Percentiles rank a stretch among this genome's conserved stretches.
These are phyloP conservation scores for Proterorhinus semilunaris DNA, from an alignment of 2,113 vertebrate species.

Conservation along the genomic window DNA sequence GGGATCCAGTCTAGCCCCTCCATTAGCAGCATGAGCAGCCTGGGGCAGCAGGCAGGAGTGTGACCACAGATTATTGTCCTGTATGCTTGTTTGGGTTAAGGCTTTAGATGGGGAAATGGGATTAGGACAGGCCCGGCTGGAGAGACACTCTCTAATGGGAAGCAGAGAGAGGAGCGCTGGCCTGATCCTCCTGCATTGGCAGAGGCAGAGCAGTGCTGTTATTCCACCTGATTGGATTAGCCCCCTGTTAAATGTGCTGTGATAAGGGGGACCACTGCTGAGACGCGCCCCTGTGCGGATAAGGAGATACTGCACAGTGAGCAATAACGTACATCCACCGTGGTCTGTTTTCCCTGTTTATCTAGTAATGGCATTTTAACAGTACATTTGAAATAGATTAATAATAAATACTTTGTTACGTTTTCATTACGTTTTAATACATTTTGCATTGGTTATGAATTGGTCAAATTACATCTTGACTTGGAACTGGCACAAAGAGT, in stretches of 20 bases:
- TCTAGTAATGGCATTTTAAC: not conserved
- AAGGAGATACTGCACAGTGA: constrained; percentile 48
- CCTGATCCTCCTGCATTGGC: constrained; percentile 71
- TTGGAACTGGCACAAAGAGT: not conserved
- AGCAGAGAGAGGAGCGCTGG: constrained; percentile 72
- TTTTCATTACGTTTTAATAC: too few species aligned
- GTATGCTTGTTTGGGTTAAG: constrained; percentile 78
- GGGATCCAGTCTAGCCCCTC: constrained; percentile 51
- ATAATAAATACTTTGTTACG: too few species aligned
- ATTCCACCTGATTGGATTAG: constrained; percentile 80
- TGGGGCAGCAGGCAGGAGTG: constrained; percentile 68
- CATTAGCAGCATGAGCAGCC: constrained; percentile 67
- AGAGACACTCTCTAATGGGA: constrained; percentile 73
- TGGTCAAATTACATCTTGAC: not conserved
- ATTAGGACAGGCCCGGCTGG: constrained; percentile 75
- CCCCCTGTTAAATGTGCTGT: constrained; percentile 77
- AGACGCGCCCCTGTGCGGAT: constrained; percentile 49
- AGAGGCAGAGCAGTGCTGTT: constrained; percentile 68
- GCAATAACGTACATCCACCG: constrained; percentile 46
- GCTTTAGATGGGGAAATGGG: constrained; percentile 81
- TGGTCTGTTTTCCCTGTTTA: constrained; percentile 13
- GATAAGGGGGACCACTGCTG: constrained; percentile 75
- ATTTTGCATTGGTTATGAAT: too few species aligned
- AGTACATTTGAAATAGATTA: too few species aligned
- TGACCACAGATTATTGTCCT: constrained; percentile 77